Evolutionary conservation across 2,113 vertebrate species (phyloP).

Genomic region (Oreotragus oreotragus): DNA sequence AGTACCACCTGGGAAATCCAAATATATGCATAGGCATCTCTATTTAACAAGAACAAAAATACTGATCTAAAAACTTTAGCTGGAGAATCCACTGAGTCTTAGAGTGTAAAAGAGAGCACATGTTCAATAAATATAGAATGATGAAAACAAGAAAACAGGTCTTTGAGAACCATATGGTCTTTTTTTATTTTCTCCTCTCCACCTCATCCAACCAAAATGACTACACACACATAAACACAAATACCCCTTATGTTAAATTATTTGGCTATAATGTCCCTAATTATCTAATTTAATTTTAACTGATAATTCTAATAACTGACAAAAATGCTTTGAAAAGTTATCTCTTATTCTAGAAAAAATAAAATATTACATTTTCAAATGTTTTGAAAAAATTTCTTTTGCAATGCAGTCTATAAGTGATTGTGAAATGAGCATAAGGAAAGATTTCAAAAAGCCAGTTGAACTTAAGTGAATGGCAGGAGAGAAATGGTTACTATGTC

Average conservation of each 20-base stretch:
- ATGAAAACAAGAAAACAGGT: not conserved
- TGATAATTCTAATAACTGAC: not conserved
- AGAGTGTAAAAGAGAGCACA: not conserved
- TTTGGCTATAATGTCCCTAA: not conserved
- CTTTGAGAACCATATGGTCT: not conserved
- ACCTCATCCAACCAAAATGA: not conserved
- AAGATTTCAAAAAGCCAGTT: not conserved
- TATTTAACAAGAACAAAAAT: not conserved
- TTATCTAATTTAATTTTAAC: not conserved
- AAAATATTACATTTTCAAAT: not conserved
- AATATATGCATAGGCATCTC: not conserved
- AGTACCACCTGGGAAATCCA: not conserved
- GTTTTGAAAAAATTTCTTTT: not conserved
- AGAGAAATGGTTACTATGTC: not conserved
- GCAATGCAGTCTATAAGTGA: not conserved
- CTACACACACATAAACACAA: not conserved
- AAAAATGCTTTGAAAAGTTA: not conserved
- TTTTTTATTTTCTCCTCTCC: not conserved
- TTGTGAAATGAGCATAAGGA: not conserved
- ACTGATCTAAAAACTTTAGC: not conserved
- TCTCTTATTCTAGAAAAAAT: not conserved
- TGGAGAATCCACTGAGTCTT: not conserved
- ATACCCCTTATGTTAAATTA: not conserved
- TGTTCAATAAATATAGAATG: not conserved
- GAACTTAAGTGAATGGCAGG: not conserved